phyloP scores from a whole-genome alignment of 2,797 vertebrate species.

The Pachyuromys duprasi region DNA sequence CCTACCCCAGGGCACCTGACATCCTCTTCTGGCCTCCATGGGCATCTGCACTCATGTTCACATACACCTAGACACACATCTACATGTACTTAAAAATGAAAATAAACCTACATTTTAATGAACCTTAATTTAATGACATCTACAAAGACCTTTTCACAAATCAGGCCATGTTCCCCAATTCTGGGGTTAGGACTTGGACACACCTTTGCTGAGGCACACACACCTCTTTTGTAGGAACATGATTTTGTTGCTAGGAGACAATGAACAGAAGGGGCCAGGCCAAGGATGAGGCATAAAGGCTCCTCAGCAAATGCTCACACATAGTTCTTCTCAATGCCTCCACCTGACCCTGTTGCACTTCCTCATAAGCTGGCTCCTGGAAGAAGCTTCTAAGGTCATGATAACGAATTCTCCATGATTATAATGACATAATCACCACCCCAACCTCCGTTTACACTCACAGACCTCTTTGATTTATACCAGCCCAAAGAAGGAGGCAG shows the following conservation, averaged over 20 bases:
- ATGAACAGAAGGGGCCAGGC: neutral
- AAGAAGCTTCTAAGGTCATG: neutral
- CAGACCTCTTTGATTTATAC: neutral
- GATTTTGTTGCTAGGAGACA: neutral
- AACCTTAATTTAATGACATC: neutral
- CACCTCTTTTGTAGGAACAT: neutral
- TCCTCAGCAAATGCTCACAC: neutral
- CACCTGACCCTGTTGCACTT: neutral
- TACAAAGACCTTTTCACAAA: slow-evolving; percentile 1
- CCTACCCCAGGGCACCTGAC: neutral
- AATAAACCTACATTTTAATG: neutral
- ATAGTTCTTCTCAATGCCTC: neutral
- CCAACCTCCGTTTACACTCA: neutral
- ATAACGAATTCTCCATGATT: neutral
- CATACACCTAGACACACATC: neutral
- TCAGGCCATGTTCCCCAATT: neutral
- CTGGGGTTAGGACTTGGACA: neutral
- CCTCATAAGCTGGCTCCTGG: neutral
- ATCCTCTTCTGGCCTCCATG: neutral
- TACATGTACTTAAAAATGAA: neutral
- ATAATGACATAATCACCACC: neutral
- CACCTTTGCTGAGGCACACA: neutral
- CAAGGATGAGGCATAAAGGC: neutral
- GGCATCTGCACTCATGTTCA: too few relatives aligned
- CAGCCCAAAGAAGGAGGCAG: neutral